A percentile compares a stretch with the other conserved stretches of the same genome.
phyloP scores from a whole-genome alignment of 2,797 vertebrate genomes.

The Cirrhinus mrigala region DNA sequence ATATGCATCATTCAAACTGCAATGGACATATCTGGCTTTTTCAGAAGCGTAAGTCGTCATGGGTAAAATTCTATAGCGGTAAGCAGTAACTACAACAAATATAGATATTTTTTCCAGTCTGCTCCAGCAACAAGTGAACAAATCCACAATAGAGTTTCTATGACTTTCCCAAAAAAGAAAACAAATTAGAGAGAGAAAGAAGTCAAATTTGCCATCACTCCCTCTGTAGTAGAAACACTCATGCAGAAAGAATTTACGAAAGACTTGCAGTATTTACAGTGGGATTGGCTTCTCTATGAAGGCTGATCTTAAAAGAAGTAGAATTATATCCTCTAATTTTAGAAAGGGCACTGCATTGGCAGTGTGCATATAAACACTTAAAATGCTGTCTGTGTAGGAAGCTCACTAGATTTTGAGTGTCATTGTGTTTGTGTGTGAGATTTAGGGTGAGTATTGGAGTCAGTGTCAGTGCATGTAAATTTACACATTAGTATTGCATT shows the following conservation, averaged over 20 bases:
- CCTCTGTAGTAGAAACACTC: neutral
- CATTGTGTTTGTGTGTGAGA: constrained; percentile 3
- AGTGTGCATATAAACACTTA: neutral
- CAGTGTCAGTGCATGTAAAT: constrained; percentile 1
- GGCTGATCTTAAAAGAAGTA: neutral
- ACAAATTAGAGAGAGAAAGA: neutral
- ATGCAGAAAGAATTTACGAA: neutral
- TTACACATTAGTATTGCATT: constrained; percentile 5
- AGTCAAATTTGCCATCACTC: neutral
- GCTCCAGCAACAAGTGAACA: neutral
- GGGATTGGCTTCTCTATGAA: neutral
- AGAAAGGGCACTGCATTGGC: neutral
- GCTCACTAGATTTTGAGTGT: neutral
- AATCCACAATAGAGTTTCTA: neutral
- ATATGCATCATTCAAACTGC: neutral
- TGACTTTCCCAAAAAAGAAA: neutral
- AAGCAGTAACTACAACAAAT: neutral
- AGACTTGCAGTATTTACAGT: neutral
- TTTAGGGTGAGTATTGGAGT: neutral
- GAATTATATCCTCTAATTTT: neutral
- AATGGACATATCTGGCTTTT: neutral
- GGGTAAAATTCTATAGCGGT: neutral
- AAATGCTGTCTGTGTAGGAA: neutral
- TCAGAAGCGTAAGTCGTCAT: neutral
- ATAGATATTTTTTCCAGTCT: neutral